These are phyloP conservation scores for Nerophis lumbriciformis DNA, from an alignment of 2,113 vertebrate genomes.

Conservation along the genomic window DNA sequence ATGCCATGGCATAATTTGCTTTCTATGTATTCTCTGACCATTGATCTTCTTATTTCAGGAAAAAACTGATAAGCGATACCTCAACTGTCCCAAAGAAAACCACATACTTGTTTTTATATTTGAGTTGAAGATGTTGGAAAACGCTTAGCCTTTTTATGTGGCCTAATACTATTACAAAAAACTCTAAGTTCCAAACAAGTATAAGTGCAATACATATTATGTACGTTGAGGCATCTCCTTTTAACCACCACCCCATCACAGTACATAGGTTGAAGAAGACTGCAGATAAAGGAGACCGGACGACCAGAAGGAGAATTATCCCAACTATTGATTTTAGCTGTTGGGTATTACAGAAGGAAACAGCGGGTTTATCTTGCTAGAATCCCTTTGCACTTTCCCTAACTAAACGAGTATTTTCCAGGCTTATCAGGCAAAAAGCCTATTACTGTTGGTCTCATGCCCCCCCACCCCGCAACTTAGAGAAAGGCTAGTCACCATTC, in stretches of 20 bases:
- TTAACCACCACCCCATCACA: slow-evolving; percentile 41
- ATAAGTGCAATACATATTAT: slow-evolving; percentile 31
- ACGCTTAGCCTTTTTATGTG: neutral
- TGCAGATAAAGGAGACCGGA: slow-evolving; percentile 71
- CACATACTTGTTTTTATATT: neutral
- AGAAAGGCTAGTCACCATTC: slow-evolving; percentile 48
- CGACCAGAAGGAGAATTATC: slow-evolving; percentile 88
- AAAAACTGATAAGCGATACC: neutral
- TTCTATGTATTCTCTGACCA: neutral
- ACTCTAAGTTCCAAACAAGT: slow-evolving; percentile 34
- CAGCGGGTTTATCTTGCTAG: slow-evolving; percentile 90
- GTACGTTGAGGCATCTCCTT: slow-evolving; percentile 25
- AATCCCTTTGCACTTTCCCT: slow-evolving; percentile 85
- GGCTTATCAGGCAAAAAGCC: slow-evolving; percentile 81
- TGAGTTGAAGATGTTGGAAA: neutral
- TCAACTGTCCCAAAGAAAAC: neutral
- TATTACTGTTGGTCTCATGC: slow-evolving; percentile 71
- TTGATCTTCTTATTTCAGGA: neutral
- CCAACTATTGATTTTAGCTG: slow-evolving; percentile 95
- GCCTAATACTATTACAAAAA: neutral
- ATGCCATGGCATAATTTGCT: neutral
- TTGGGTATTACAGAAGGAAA: slow-evolving; percentile 92
- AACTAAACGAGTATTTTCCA: slow-evolving; percentile 88
- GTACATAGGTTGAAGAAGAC: slow-evolving; percentile 57
- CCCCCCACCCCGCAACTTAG: slow-evolving; percentile 56